Base-by-base conservation (phyloP, 2,888 invertebrate species). In the Cinara cedri region DNA sequence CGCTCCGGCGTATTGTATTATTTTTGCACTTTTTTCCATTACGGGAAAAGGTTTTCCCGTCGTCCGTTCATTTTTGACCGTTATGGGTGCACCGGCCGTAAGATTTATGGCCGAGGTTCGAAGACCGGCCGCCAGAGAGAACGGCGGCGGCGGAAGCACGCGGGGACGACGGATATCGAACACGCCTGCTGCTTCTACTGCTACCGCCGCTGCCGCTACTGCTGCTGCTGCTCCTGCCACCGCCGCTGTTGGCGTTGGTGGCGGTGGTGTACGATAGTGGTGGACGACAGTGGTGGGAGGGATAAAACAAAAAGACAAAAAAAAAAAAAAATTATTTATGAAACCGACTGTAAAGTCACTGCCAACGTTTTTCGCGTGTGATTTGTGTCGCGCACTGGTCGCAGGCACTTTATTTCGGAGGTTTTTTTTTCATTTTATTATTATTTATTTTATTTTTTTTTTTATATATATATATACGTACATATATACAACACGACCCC, bases 21-120 rank as follows among this genome's bases (percentile, higher is more conserved):
- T 78, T 78, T 78, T 78, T 68, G 76, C 68, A 78, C 76, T 78
- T 78, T 78, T 75, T 78, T 70, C 76, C 76, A 78, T 78, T 78
- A 78, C 76, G 76, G 57, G 76, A 78, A 78, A 78, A 78, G 76
- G 76, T 78, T 78, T 78, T 78, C 19, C 76, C 76, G 55, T 68
- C 49, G 55, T 68, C 49, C 66, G 57, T 68, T 78, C 68, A 78
- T 78, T 78, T 78, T 78, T 78, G 76, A 78, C 76, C 76, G 76
- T 78, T 78, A 78, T 78, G 76, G 68, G 68, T 60, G 60, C 68
- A 49, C 49, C 49, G 24, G 55, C 11, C n/a, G 42, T 68, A 78
- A 78, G 76, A 78, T 78, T 78, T 78, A 78, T 78, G 57, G 76
- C 57, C 68, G 6, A 46, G 76, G 76, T 78, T 78, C 76, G 76